Evolutionary conservation across 2,797 vertebrate species (phyloP).

Genomic region (Hapalemur alaotrensis): DNA sequence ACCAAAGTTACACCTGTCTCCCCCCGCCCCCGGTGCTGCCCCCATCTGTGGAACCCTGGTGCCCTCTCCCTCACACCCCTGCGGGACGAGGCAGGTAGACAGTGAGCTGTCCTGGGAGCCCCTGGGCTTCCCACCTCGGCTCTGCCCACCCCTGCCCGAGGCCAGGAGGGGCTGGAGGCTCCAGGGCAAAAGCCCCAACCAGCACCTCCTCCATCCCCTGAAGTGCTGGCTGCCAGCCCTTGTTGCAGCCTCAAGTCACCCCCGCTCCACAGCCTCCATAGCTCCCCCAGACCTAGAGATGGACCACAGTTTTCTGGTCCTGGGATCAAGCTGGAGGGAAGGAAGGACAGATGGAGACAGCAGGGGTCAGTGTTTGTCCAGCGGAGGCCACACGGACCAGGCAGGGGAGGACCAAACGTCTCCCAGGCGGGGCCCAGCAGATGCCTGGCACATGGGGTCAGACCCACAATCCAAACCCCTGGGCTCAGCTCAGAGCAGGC

Average conservation of each 20-base stretch:
- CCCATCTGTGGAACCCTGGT: not conserved
- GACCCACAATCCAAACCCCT: not conserved
- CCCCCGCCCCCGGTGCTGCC: not conserved
- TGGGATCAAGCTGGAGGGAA: not conserved
- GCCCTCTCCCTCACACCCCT: not conserved
- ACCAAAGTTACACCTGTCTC: not conserved
- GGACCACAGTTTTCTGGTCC: not conserved
- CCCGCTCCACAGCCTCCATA: rapidly evolving
- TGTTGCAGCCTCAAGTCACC: too few species aligned
- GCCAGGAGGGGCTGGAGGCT: not conserved
- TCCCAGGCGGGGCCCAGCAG: not conserved
- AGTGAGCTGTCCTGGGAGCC: not conserved
- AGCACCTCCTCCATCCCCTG: not conserved
- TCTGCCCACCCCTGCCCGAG: too few species aligned
- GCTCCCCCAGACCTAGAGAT: not conserved
- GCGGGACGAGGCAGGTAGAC: not conserved
- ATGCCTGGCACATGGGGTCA: not conserved
- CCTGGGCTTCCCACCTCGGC: not conserved
- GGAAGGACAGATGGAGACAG: not conserved
- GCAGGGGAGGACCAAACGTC: not conserved
- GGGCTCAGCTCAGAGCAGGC: not conserved
- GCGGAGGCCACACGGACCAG: not conserved
- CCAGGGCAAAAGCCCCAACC: not conserved
- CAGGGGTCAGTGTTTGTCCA: slow-evolving; percentile 55
- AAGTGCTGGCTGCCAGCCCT: rapidly evolving